Conservation (phyloP, 64 coral and sea anemone species). For the Montipora capricornis region DNA sequence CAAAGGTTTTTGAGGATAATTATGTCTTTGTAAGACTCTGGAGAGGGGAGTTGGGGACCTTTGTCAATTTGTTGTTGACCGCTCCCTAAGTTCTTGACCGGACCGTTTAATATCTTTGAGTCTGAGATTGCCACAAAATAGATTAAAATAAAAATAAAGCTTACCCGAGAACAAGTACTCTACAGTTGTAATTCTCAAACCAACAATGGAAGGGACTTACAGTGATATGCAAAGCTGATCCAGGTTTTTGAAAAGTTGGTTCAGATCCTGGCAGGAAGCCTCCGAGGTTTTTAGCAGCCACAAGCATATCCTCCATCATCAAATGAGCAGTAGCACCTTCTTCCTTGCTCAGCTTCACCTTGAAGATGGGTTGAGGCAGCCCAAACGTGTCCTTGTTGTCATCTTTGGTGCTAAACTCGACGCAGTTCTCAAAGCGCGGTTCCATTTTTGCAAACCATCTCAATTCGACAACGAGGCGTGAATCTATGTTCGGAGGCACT, state of each 20-base stretch:
- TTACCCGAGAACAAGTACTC: too few species aligned
- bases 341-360: conserved; percentile 7
- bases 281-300: background rate
- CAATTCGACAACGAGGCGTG: conserved; percentile 40
- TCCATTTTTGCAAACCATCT: conserved; percentile 42
- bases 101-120: too few species aligned
- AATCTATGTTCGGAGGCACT: conserved; percentile 23
- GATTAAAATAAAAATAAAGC: too few species aligned
- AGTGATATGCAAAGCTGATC: conserved; percentile 27
- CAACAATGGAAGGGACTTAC: background rate
- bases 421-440: conserved; percentile 12
- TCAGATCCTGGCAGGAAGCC: conserved; percentile 32
- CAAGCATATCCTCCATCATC: conserved; percentile 34
- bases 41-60: too few species aligned
- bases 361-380: conserved; percentile 38
- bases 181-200: too few species aligned
- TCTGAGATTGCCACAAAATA: too few species aligned
- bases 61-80: too few species aligned
- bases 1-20: too few species aligned
- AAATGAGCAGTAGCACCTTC: background rate
- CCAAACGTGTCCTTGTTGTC: conserved; percentile 19
- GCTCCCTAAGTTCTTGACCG: too few species aligned
- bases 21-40: too few species aligned
- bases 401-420: conserved; percentile 4
- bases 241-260: conserved; percentile 47